Conservation (phyloP, 2,113 vertebrate genomes). For the Casuarius casuarius region DNA sequence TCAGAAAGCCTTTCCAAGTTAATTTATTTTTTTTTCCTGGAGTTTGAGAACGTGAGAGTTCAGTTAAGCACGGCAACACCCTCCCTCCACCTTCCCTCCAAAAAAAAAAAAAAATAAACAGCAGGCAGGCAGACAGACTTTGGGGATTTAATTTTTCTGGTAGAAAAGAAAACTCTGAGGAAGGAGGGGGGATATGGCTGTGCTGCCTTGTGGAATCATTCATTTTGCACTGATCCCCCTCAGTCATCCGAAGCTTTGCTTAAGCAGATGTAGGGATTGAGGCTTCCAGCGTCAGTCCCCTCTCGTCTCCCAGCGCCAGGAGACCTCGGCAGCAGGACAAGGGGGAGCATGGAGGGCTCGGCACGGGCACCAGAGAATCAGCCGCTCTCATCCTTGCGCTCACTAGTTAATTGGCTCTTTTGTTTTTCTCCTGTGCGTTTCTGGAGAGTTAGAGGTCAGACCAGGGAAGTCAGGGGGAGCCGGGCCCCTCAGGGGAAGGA, state of each 20-base stretch:
- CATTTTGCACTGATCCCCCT: background rate
- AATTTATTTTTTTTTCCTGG: background rate
- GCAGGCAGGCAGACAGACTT: background rate
- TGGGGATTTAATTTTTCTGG: background rate
- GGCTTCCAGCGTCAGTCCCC: background rate
- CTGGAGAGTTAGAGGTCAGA: background rate
- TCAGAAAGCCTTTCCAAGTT: background rate
- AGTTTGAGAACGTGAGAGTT: background rate
- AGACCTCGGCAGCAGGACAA: background rate
- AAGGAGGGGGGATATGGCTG: background rate
- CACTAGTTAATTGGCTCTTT: background rate
- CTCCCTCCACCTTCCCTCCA: no score
- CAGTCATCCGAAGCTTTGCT: background rate
- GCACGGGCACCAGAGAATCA: background rate
- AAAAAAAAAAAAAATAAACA: background rate
- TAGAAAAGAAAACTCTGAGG: background rate
- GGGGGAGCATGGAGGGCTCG: rapidly evolving
- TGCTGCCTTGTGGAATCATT: background rate
- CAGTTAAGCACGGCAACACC: background rate
- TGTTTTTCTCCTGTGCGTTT: rapidly evolving
- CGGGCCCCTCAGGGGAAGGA: background rate
- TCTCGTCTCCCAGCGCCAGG: rapidly evolving
- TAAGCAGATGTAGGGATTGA: background rate
- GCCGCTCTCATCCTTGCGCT: background rate
- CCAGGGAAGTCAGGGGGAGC: background rate